phyloP scores from a whole-genome alignment of 2,888 invertebrate genomes.

The Xanthia togata region DNA sequence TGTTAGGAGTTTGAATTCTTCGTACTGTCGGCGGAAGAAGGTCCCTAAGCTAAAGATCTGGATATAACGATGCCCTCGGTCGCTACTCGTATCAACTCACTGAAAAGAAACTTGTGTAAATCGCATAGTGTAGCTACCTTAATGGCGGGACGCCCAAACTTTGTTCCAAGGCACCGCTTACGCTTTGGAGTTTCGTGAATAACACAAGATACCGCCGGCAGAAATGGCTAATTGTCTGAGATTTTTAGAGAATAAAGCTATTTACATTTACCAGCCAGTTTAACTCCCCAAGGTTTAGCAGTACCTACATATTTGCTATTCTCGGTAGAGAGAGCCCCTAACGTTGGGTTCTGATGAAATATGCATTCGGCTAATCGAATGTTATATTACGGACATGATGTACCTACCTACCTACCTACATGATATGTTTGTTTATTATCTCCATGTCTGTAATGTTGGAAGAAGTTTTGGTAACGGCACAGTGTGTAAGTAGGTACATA shows the following conservation, averaged over 20 bases:
- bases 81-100: constrained; percentile 41
- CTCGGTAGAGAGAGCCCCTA: constrained; percentile 24
- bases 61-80: constrained; percentile 52
- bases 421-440: constrained; percentile 31
- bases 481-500: neutral
- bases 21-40: constrained; percentile 32
- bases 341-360: constrained; percentile 53
- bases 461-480: constrained; percentile 4
- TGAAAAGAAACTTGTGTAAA: constrained; percentile 57
- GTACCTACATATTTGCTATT: constrained; percentile 52
- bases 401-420: neutral
- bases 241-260: constrained; percentile 41
- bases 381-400: constrained; percentile 36
- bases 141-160: constrained; percentile 52
- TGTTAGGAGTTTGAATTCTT: constrained; percentile 43
- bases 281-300: constrained; percentile 25
- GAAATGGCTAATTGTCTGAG: constrained; percentile 38
- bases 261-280: constrained; percentile 40
- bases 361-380: constrained; percentile 59
- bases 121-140: constrained; percentile 50
- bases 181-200: constrained; percentile 47
- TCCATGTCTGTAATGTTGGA: constrained; percentile 16
- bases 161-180: constrained; percentile 38
- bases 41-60: constrained; percentile 31
- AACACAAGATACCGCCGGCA: constrained; percentile 44